Evolutionary conservation across 1,140 invertebrate species (phyloP).

Genomic region (Apis cerana): DNA sequence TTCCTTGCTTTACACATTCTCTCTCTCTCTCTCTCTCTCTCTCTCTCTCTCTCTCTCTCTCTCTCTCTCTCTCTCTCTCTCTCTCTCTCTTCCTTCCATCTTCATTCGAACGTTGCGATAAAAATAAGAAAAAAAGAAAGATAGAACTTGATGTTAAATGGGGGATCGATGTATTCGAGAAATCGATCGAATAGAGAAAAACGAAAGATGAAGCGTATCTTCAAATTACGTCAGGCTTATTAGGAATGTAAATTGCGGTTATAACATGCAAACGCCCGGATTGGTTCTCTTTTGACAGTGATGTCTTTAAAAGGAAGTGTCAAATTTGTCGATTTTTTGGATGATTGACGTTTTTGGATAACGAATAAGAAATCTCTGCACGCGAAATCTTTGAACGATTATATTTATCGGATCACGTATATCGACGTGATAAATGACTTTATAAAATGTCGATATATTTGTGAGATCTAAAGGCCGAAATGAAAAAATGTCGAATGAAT

Average conservation of each 20-base stretch:
- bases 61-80: no score
- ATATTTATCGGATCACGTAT: no score
- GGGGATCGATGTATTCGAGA: constrained; percentile 1
- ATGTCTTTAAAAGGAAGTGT: not conserved
- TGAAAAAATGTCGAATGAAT: no score
- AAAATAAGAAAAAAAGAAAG: not conserved
- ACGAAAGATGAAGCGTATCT: constrained; percentile 17
- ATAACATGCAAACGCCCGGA: not conserved
- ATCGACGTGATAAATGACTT: no score
- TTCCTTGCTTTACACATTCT: no score
- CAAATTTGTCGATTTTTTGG: not conserved
- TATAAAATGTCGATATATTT: no score
- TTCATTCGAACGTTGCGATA: no score
- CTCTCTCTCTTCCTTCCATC: no score
- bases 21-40: not conserved
- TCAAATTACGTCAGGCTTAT: constrained; percentile 3
- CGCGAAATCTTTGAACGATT: no score
- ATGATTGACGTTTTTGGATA: not conserved
- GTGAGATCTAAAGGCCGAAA: no score
- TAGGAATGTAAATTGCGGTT: not conserved
- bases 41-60: no score
- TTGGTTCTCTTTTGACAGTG: not conserved
- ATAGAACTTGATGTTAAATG: not conserved
- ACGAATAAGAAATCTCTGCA: no score
- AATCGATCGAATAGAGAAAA: not conserved